Percentiles rank a stretch among this genome's conserved stretches.
These are phyloP conservation scores for Conus ventricosus DNA, from an alignment of 1,140 invertebrate genomes.

Conservation along the genomic window DNA sequence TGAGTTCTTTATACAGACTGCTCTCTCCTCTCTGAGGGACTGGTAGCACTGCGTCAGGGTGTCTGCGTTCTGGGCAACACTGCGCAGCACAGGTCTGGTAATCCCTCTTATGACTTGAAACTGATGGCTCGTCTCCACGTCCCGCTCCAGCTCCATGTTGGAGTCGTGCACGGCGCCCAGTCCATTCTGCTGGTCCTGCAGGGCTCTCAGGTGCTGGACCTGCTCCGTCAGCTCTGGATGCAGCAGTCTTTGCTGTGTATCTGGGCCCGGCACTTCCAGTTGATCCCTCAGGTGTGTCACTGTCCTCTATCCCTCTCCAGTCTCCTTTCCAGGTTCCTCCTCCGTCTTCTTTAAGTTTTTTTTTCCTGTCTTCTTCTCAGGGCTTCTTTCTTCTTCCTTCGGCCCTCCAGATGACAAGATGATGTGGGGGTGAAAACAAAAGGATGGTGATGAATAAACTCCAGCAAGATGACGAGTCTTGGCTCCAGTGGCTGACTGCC, in stretches of 20 bases:
- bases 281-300: conserved; percentile 57
- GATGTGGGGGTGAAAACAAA: too few species aligned
- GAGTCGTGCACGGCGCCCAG: conserved; percentile 46
- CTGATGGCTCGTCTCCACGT: conserved; percentile 53
- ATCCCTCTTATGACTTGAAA: too few species aligned
- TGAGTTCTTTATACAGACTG: conserved; percentile 35
- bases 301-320: too few species aligned
- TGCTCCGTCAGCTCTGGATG: conserved; percentile 53
- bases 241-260: conserved; percentile 54
- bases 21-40: conserved; percentile 43
- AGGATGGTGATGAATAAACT: too few species aligned
- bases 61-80: conserved; percentile 26
- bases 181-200: conserved; percentile 58
- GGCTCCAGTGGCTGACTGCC: too few species aligned
- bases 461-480: too few species aligned
- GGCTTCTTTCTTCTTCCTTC: too few species aligned
- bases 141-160: conserved; percentile 46
- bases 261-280: conserved; percentile 47
- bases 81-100: too few species aligned
- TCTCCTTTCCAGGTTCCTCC: too few species aligned
- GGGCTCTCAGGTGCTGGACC: conserved; percentile 49
- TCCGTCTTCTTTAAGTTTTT: too few species aligned
- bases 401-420: too few species aligned
- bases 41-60: conserved; percentile 38
- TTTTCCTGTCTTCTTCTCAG: too few species aligned